These are phyloP conservation scores for Gastracanthus pulcherrimus DNA, from an alignment of 2,888 invertebrate species.

Conservation along the genomic window DNA sequence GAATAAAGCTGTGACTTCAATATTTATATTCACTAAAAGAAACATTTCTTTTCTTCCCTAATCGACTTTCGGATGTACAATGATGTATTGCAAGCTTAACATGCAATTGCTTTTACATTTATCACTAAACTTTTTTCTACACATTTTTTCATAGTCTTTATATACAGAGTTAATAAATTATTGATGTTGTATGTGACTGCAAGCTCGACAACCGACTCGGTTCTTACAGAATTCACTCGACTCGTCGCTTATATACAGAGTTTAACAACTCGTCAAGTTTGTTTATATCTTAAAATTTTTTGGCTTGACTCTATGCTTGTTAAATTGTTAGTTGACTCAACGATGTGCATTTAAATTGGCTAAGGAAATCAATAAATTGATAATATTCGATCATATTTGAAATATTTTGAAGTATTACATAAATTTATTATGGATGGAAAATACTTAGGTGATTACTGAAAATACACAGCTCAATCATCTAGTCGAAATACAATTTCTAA, in stretches of 20 bases:
- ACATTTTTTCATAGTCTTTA: constrained; percentile 61
- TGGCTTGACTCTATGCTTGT: constrained; percentile 45
- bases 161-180: constrained; percentile 75
- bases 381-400: neutral
- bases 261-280: constrained; percentile 42
- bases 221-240: constrained; percentile 25
- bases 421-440: too few species aligned
- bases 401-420: constrained; percentile 29
- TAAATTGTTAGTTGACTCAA: constrained; percentile 25
- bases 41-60: constrained; percentile 27
- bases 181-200: constrained; percentile 54
- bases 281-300: constrained; percentile 38
- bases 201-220: constrained; percentile 40
- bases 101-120: constrained; percentile 53
- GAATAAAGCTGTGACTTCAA: constrained; percentile 22
- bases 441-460: too few species aligned
- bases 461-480: neutral
- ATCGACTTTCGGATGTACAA: constrained; percentile 52
- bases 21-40: constrained; percentile 32
- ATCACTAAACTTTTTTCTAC: constrained; percentile 64
- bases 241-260: constrained; percentile 52
- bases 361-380: constrained; percentile 22
- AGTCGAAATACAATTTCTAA: neutral
- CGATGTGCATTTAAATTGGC: neutral
- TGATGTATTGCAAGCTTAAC: constrained; percentile 55